phyloP scores from a whole-genome alignment of 2,888 invertebrate genomes.

The Parapristionchus giblindavisi region DNA sequence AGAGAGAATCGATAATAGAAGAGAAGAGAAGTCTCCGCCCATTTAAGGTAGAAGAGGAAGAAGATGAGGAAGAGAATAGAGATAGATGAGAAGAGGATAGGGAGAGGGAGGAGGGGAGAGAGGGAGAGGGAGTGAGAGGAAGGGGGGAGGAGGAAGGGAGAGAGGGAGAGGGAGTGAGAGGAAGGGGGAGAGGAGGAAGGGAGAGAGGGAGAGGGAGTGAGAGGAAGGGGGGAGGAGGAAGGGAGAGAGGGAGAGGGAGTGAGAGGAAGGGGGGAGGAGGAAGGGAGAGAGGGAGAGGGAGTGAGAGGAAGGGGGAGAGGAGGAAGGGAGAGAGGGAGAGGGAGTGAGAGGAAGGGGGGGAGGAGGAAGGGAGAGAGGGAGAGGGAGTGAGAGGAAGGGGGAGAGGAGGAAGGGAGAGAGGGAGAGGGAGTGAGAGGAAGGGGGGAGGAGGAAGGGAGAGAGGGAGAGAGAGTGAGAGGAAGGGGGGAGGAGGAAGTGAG shows the following conservation, averaged over 20 bases:
- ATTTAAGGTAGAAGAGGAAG: neutral
- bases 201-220: neutral
- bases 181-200: neutral
- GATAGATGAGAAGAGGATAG: too few species aligned
- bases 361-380: neutral
- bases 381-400: neutral
- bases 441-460: neutral
- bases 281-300: neutral
- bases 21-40: too few species aligned
- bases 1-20: constrained; percentile 1
- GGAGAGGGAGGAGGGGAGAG: too few species aligned
- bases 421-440: neutral
- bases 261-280: neutral
- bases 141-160: neutral
- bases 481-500: neutral
- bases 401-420: neutral
- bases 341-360: neutral
- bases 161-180: neutral
- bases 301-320: neutral
- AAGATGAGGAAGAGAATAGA: neutral
- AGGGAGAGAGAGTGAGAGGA: neutral
- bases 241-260: neutral
- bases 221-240: neutral
- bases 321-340: neutral
- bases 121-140: neutral